Evolutionary conservation across 2,888 invertebrate species (phyloP).

Genomic region (Autographa gamma): DNA sequence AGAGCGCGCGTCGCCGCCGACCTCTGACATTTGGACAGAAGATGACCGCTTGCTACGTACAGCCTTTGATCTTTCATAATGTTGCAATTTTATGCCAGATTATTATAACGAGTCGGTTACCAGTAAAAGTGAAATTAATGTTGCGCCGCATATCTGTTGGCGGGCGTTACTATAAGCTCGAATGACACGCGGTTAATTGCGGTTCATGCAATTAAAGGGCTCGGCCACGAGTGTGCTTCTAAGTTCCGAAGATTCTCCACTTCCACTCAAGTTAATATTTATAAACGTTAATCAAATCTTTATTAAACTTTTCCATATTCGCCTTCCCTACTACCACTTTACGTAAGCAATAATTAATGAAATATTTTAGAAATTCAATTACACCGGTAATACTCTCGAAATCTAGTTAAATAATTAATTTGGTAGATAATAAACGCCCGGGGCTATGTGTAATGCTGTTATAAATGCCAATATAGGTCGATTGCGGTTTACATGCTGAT

Average conservation of each 20-base stretch:
- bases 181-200: slow-evolving; percentile 72
- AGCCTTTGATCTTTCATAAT: slow-evolving; percentile 82
- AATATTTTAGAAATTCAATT: slow-evolving; percentile 67
- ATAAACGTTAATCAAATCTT: slow-evolving; percentile 15
- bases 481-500: slow-evolving; percentile 67
- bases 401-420: slow-evolving; percentile 63
- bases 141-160: slow-evolving; percentile 62
- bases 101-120: slow-evolving; percentile 71
- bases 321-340: slow-evolving; percentile 1
- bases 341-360: slow-evolving; percentile 53
- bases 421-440: slow-evolving; percentile 57
- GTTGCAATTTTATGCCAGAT: slow-evolving; percentile 81
- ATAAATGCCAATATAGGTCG: slow-evolving; percentile 67
- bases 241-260: slow-evolving; percentile 42
- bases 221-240: slow-evolving; percentile 40
- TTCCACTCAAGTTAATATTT: slow-evolving; percentile 7
- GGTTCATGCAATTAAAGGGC: slow-evolving; percentile 69
- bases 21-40: slow-evolving; percentile 81
- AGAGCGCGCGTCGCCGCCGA: slow-evolving; percentile 67
- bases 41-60: slow-evolving; percentile 79
- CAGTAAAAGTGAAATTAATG: slow-evolving; percentile 77
- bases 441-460: slow-evolving; percentile 47
- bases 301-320: slow-evolving; percentile 17
- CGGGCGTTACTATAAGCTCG: slow-evolving; percentile 63
- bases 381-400: slow-evolving; percentile 61